These are phyloP conservation scores for Noctua janthina DNA, from an alignment of 2,888 invertebrate species.

Conservation along the genomic window DNA sequence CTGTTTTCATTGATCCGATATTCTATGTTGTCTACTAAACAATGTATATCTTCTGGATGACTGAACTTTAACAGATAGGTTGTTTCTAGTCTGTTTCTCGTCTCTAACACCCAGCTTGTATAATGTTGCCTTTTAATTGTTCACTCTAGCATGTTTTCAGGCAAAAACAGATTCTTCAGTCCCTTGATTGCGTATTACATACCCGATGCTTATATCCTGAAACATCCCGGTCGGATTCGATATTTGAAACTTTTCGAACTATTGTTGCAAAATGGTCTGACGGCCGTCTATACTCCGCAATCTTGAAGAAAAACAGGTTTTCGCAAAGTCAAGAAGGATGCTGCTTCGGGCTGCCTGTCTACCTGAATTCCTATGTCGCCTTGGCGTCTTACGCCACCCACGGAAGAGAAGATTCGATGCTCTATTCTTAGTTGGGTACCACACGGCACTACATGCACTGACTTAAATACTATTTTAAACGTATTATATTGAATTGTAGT, in stretches of 20 bases:
- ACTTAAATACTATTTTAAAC: constrained; percentile 31
- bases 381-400: constrained; percentile 26
- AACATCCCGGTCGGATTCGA: background rate
- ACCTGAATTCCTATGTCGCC: constrained; percentile 56
- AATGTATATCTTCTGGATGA: constrained; percentile 29
- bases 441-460: constrained; percentile 38
- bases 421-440: constrained; percentile 43
- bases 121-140: constrained; percentile 23
- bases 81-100: constrained; percentile 38
- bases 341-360: constrained; percentile 38
- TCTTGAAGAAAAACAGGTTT: constrained; percentile 54
- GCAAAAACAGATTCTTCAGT: background rate
- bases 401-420: constrained; percentile 35
- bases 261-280: constrained; percentile 13
- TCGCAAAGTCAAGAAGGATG: constrained; percentile 42
- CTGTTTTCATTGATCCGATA: constrained; percentile 66
- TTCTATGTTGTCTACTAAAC: constrained; percentile 48
- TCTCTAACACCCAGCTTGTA: constrained; percentile 11
- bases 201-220: background rate
- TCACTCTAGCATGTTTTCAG: constrained; percentile 9
- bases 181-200: background rate
- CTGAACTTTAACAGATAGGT: constrained; percentile 11
- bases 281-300: constrained; percentile 26
- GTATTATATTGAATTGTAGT: constrained; percentile 7
- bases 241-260: constrained; percentile 27